These are phyloP conservation scores for Choreutis nemorana DNA, from an alignment of 2,888 invertebrate species.

Conservation along the genomic window DNA sequence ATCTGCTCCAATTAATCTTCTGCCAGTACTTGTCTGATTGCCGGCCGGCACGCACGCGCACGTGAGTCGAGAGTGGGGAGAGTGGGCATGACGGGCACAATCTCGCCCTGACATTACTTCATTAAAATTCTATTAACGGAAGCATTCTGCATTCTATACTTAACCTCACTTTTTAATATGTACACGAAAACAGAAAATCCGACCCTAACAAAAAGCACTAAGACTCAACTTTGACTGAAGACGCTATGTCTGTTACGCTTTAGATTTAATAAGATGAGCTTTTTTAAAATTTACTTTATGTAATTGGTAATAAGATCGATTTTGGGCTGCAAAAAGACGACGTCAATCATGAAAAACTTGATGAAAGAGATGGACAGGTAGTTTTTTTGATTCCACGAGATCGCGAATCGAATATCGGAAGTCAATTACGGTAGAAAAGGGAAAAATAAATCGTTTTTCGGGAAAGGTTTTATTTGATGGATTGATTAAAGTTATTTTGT, in stretches of 20 bases:
- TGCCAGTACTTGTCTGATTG: conserved; percentile 23
- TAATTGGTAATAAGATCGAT: conserved; percentile 8
- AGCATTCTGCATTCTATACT: conserved; percentile 3
- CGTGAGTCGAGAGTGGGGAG: conserved; percentile 51
- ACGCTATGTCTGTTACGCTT: conserved; percentile 6
- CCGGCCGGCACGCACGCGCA: conserved; percentile 27
- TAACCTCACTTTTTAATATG: no score
- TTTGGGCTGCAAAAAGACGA: conserved; percentile 14
- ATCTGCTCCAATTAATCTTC: conserved; percentile 25
- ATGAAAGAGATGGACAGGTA: conserved; percentile 30
- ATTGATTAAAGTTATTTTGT: conserved; percentile 20
- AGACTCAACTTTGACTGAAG: conserved; percentile 9
- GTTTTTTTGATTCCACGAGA: conserved; percentile 23
- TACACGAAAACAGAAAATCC: no score
- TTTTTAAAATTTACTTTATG: conserved; percentile 15
- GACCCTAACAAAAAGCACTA: conserved; percentile 1
- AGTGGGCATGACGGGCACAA: conserved; percentile 62
- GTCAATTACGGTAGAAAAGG: conserved; percentile 33
- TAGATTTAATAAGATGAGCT: no score
- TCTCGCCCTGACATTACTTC: conserved; percentile 58
- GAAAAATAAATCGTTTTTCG: conserved; percentile 14
- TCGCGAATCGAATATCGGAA: conserved; percentile 42
- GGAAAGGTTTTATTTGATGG: conserved; percentile 18
- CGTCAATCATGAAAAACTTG: conserved; percentile 28
- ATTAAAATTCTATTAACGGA: conserved; percentile 66